phyloP scores from a whole-genome alignment of 2,797 vertebrate species.

The Hemitrygon akajei region DNA sequence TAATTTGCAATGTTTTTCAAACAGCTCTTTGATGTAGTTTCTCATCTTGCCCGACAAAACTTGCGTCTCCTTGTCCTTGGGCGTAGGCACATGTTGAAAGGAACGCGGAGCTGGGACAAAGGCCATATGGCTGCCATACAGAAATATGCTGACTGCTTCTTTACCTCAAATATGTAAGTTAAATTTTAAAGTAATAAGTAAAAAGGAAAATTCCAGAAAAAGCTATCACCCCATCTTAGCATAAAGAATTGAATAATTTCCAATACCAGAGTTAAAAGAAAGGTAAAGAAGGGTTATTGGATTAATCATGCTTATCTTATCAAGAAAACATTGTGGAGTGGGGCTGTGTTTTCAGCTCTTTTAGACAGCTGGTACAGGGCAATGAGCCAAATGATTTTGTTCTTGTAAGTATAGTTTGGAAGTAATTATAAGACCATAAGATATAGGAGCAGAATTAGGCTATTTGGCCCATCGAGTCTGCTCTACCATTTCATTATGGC shows the following conservation, averaged over 20 bases:
- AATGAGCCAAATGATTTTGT: neutral
- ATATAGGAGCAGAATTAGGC: no score
- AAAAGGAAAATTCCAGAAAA: neutral
- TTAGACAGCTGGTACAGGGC: neutral
- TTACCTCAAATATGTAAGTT: constrained; percentile 86
- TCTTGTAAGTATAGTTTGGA: neutral
- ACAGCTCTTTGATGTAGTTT: constrained; percentile 74
- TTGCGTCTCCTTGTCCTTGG: constrained; percentile 76
- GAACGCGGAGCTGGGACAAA: constrained; percentile 60
- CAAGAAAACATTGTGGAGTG: neutral
- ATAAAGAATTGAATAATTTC: neutral
- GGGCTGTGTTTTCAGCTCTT: neutral
- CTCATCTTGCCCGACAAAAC: constrained; percentile 60
- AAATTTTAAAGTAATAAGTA: neutral
- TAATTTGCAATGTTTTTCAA: constrained; percentile 44
- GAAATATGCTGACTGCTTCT: constrained; percentile 81
- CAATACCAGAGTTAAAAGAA: neutral
- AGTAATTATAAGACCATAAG: neutral
- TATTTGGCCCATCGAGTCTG: no score
- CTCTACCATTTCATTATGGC: no score
- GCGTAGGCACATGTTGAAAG: constrained; percentile 79
- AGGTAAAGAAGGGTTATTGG: neutral
- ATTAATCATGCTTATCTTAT: neutral
- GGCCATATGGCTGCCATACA: constrained; percentile 67
- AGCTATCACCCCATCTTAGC: neutral